Conservation (phyloP, 1,140 invertebrate genomes). For the Drosophila seguyi region DNA sequence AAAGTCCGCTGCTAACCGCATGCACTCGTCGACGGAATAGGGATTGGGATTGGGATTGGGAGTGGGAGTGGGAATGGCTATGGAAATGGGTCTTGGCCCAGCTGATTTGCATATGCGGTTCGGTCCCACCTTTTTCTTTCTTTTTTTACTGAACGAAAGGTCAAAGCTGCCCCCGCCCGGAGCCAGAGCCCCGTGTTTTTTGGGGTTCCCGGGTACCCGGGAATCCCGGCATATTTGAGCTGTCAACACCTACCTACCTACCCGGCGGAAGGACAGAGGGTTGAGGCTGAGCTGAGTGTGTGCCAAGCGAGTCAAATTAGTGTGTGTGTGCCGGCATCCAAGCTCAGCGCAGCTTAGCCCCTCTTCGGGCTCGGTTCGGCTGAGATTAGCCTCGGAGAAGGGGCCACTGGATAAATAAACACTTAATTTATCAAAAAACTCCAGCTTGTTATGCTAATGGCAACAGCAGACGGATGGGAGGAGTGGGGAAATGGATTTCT, state of each 20-base stretch:
- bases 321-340: constrained; percentile 26
- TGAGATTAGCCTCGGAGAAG: constrained; percentile 42
- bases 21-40: constrained; percentile 63
- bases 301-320: constrained; percentile 56
- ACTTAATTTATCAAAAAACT: constrained; percentile 80
- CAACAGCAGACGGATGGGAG: constrained; percentile 27
- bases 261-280: neutral
- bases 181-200: constrained; percentile 9
- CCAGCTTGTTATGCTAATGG: constrained; percentile 79
- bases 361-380: constrained; percentile 6
- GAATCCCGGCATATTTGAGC: constrained; percentile 65
- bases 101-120: constrained; percentile 76
- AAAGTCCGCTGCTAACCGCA: constrained; percentile 75
- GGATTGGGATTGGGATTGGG: constrained; percentile 16
- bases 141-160: constrained; percentile 42
- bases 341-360: neutral
- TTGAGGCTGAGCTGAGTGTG: constrained; percentile 12
- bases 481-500: neutral
- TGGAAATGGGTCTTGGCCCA: constrained; percentile 19
- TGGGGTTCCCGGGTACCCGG: constrained; percentile 17
- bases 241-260: constrained; percentile 70
- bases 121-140: constrained; percentile 41
- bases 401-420: constrained; percentile 75
- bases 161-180: constrained; percentile 56
- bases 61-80: constrained; percentile 4